A percentile compares a stretch with the other conserved stretches of the same genome.
These are phyloP conservation scores for Druceiella hillmani DNA, from an alignment of 2,888 invertebrate genomes.

Conservation along the genomic window DNA sequence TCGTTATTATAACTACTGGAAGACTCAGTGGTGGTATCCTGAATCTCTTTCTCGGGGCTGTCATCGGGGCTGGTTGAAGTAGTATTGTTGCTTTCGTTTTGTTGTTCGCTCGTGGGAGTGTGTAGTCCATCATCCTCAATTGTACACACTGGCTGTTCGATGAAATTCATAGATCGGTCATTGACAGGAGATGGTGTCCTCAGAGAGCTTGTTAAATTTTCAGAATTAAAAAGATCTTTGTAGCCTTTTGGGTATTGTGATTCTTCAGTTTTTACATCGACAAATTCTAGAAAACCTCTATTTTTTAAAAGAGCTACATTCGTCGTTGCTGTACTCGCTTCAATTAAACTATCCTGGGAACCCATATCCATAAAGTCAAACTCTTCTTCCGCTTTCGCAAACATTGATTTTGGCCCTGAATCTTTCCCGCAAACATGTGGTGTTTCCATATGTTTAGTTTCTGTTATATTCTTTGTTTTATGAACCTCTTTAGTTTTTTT, in stretches of 20 bases:
- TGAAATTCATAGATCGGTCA: slow-evolving; percentile 52
- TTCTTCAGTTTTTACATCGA: too few species aligned
- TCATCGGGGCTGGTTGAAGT: slow-evolving; percentile 13
- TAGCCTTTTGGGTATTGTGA: too few species aligned
- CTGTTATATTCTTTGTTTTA: slow-evolving; percentile 40
- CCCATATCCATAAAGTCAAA: slow-evolving; percentile 86
- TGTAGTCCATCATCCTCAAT: slow-evolving; percentile 33
- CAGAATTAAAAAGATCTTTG: neutral
- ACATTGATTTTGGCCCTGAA: slow-evolving; percentile 33
- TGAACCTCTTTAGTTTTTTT: slow-evolving; percentile 39
- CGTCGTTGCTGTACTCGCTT: slow-evolving; percentile 50
- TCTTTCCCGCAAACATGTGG: slow-evolving; percentile 44
- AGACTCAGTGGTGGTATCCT: too few species aligned
- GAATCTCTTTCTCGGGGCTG: slow-evolving; percentile 12
- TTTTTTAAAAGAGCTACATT: slow-evolving; percentile 52
- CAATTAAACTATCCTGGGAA: slow-evolving; percentile 70
- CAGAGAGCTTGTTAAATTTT: slow-evolving; percentile 7
- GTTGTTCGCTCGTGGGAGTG: slow-evolving; percentile 33
- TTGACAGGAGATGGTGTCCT: slow-evolving; percentile 32
- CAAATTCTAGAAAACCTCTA: slow-evolving; percentile 63
- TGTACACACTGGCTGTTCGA: slow-evolving; percentile 44
- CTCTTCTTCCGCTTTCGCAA: slow-evolving; percentile 62
- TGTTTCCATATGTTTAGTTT: too few species aligned
- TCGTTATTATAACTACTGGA: too few species aligned
- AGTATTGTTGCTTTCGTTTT: slow-evolving; percentile 22